phyloP scores from a whole-genome alignment of 2,888 invertebrate genomes.

The Drosophila peninsularis region DNA sequence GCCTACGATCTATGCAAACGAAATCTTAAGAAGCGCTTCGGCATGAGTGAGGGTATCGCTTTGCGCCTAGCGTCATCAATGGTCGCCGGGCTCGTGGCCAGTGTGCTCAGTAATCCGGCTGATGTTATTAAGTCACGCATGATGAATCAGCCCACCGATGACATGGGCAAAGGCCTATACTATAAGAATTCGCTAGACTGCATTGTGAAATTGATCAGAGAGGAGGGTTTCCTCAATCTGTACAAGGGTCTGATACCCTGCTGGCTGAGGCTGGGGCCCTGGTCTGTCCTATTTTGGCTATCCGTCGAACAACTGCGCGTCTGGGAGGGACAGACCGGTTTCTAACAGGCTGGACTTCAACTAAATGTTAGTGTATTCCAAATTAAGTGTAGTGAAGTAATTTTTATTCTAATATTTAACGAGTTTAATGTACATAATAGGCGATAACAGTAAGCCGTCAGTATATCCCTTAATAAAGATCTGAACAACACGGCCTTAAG shows the following conservation, averaged over 20 bases:
- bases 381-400: too few relatives aligned
- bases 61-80: slow-evolving; percentile 50
- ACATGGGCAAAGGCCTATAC: slow-evolving; percentile 87
- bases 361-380: neutral
- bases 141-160: slow-evolving; percentile 53
- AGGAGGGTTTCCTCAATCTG: slow-evolving; percentile 92
- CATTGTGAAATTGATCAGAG: slow-evolving; percentile 90
- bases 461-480: too few relatives aligned
- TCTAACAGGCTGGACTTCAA: slow-evolving; percentile 24
- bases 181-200: slow-evolving; percentile 94
- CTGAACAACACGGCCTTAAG: too few relatives aligned
- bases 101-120: slow-evolving; percentile 55
- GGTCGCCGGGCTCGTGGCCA: slow-evolving; percentile 52
- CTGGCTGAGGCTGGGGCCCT: slow-evolving; percentile 95
- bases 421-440: too few relatives aligned
- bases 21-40: slow-evolving; percentile 22
- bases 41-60: slow-evolving; percentile 34
- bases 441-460: too few relatives aligned
- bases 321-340: slow-evolving; percentile 85
- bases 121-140: slow-evolving; percentile 64
- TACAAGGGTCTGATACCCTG: slow-evolving; percentile 96
- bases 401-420: too few relatives aligned
- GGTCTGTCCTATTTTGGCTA: slow-evolving; percentile 96
- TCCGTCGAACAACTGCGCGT: slow-evolving; percentile 92
- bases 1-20: slow-evolving; percentile 63